Percentiles rank a stretch among this genome's conserved stretches.
Conservation (phyloP, 1,140 invertebrate species). For the Micrasema minimum region DNA sequence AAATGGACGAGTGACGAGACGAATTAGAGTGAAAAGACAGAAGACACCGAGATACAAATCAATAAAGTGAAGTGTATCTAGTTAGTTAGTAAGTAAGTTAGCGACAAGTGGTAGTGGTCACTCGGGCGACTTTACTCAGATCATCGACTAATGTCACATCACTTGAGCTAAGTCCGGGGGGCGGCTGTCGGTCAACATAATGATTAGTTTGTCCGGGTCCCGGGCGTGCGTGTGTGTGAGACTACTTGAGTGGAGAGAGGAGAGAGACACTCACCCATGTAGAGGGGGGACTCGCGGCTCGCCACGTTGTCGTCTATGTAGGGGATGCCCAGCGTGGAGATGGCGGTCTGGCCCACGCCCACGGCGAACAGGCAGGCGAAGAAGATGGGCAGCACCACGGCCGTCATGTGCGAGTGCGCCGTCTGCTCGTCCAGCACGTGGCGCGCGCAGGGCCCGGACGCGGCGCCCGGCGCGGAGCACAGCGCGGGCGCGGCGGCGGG, state of each 20-base stretch:
- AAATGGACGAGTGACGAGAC: too few relatives aligned
- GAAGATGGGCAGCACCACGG: constrained; percentile 85
- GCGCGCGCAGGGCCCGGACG: constrained; percentile 53
- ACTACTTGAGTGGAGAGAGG: not conserved
- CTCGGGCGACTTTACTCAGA: too few relatives aligned
- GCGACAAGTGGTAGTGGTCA: too few relatives aligned
- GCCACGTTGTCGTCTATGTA: constrained; percentile 95
- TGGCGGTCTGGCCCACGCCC: constrained; percentile 92
- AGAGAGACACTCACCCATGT: constrained; percentile 76
- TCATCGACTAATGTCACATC: constrained; percentile 32
- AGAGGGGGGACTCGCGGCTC: constrained; percentile 90
- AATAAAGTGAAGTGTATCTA: too few relatives aligned
- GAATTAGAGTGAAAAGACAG: too few relatives aligned
- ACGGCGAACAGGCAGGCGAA: constrained; percentile 88
- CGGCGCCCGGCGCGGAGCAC: constrained; percentile 50
- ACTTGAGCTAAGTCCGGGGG: not conserved
- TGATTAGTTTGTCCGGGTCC: constrained; percentile 24
- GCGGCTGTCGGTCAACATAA: constrained; percentile 12
- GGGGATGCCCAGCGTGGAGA: constrained; percentile 93
- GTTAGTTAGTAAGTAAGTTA: too few relatives aligned
- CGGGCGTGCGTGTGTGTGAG: too few relatives aligned
- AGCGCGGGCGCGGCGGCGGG: constrained; percentile 53
- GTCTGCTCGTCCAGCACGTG: constrained; percentile 68
- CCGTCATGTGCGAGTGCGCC: constrained; percentile 80
- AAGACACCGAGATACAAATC: too few relatives aligned